These are phyloP conservation scores for Mirza zaza DNA, from an alignment of 2,113 vertebrate species.

Conservation along the genomic window DNA sequence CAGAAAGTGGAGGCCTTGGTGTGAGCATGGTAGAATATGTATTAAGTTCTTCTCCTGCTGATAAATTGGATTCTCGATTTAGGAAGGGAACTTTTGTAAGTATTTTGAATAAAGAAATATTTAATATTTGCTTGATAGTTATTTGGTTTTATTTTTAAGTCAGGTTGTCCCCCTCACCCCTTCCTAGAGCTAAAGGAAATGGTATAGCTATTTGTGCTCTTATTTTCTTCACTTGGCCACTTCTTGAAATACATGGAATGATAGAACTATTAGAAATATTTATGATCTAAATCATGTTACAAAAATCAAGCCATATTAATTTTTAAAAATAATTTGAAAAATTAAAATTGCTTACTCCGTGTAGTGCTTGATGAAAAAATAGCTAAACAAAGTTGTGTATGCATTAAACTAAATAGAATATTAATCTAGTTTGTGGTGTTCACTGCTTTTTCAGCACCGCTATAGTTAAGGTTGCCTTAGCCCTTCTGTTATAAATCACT, in stretches of 20 bases:
- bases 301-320: neutral
- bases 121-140: constrained; percentile 12
- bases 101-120: constrained; percentile 67
- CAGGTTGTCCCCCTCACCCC: neutral
- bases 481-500: constrained; percentile 84
- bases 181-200: constrained; percentile 46
- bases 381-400: neutral
- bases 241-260: constrained; percentile 44
- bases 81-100: constrained; percentile 98
- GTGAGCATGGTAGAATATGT: constrained; percentile 99
- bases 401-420: constrained; percentile 42
- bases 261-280: constrained; percentile 53
- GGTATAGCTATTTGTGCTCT: neutral
- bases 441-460: constrained; percentile 75
- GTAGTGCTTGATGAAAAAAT: constrained; percentile 12
- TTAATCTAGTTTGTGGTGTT: constrained; percentile 70
- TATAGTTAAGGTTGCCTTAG: constrained; percentile 86
- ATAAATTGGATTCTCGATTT: constrained; percentile 98
- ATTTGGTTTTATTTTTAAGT: constrained; percentile 33
- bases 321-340: constrained; percentile 34
- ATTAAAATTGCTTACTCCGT: constrained; percentile 28
- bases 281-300: constrained; percentile 30
- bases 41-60: constrained; percentile 97
- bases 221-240: constrained; percentile 53
- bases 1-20: constrained; percentile 97